These are phyloP conservation scores for Gambusia yucatana DNA, from an alignment of 2,797 vertebrate species.

Conservation along the genomic window DNA sequence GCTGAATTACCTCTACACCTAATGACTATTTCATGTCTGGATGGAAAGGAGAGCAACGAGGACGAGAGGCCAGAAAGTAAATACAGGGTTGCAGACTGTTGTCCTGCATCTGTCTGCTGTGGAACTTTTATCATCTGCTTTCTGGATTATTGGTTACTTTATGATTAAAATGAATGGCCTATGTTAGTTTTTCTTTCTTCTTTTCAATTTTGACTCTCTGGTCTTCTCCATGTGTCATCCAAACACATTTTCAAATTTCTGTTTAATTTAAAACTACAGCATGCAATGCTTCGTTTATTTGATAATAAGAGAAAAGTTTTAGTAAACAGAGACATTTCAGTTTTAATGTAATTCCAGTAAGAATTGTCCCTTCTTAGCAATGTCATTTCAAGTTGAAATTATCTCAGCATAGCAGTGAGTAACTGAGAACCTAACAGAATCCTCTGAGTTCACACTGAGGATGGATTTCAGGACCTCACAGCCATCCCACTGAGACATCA, in stretches of 20 bases:
- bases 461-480: slow-evolving; percentile 43
- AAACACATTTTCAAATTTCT: not conserved
- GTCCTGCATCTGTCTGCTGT: slow-evolving; percentile 1
- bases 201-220: not conserved
- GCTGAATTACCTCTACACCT: slow-evolving; percentile 70
- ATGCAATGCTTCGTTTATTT: not conserved
- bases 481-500: slow-evolving; percentile 34
- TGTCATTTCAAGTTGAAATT: not conserved
- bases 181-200: not conserved
- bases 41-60: slow-evolving; percentile 49
- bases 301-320: not conserved
- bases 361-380: not conserved
- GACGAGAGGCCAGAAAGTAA: slow-evolving; percentile 50
- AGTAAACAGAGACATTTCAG: not conserved
- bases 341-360: not conserved
- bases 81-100: slow-evolving; percentile 28
- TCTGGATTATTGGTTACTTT: slow-evolving; percentile 10
- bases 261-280: not conserved
- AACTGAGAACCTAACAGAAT: slow-evolving; percentile 27
- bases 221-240: not conserved
- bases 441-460: slow-evolving; percentile 4
- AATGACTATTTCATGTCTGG: slow-evolving; percentile 79
- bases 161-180: not conserved
- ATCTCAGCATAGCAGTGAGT: slow-evolving; percentile 9
- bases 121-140: not conserved